phyloP scores from a whole-genome alignment of 2,888 invertebrate species.

The Liopterus haemorrhoidalis region DNA sequence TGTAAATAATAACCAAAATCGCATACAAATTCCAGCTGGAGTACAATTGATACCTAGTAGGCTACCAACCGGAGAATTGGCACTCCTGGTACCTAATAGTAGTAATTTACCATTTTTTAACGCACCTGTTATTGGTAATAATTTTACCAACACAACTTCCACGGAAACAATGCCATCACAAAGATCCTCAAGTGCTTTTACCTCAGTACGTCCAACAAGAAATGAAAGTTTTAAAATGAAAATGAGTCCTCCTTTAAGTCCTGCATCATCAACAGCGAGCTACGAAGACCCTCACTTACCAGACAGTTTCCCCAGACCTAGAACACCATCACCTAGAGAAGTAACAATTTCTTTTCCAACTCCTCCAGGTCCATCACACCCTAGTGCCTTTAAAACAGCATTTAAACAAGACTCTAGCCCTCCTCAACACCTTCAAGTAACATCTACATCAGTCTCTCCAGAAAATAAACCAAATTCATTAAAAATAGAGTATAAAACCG shows the following conservation, averaged over 20 bases:
- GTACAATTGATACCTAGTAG: slow-evolving; percentile 61
- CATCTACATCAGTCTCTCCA: slow-evolving; percentile 52
- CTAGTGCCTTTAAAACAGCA: slow-evolving; percentile 13
- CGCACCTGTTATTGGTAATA: slow-evolving; percentile 28
- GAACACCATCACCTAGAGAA: slow-evolving; percentile 36
- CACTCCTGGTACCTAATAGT: slow-evolving; percentile 57
- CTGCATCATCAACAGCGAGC: slow-evolving; percentile 63
- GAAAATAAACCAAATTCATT: slow-evolving; percentile 36
- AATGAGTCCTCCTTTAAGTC: slow-evolving; percentile 64
- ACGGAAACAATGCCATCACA: slow-evolving; percentile 20
- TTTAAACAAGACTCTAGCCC: slow-evolving; percentile 18
- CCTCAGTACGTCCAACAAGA: slow-evolving; percentile 37
- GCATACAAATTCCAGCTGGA: slow-evolving; percentile 55
- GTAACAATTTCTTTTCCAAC: slow-evolving; percentile 50
- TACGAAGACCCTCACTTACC: slow-evolving; percentile 54
- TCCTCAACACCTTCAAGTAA: slow-evolving; percentile 50
- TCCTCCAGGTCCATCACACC: slow-evolving; percentile 47
- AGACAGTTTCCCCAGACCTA: slow-evolving; percentile 37
- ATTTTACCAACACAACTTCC: slow-evolving; percentile 16
- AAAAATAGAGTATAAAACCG: slow-evolving; percentile 24
- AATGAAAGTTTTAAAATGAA: slow-evolving; percentile 26
- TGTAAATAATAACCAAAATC: slow-evolving; percentile 50
- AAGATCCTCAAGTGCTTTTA: slow-evolving; percentile 49
- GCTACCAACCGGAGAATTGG: slow-evolving; percentile 60
- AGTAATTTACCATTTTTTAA: slow-evolving; percentile 49